Conservation (phyloP, 1,140 invertebrate species). For the Zaprionus camerounensis region DNA sequence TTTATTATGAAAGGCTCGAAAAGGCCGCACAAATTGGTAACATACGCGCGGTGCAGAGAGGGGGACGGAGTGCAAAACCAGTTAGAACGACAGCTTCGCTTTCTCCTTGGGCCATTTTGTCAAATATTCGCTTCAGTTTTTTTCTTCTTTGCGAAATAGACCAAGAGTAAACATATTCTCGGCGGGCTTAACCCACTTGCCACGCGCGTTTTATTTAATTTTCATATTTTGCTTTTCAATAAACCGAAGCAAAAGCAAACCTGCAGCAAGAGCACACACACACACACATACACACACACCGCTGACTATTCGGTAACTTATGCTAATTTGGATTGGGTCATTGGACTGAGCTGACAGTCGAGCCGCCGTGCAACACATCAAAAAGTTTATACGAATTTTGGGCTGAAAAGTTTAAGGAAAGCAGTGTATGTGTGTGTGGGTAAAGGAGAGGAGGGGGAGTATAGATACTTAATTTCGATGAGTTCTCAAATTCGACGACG, state of each 20-base stretch:
- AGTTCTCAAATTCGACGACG: neutral
- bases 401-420: constrained; percentile 13
- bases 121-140: constrained; percentile 35
- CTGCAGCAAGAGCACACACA: neutral
- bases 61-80: constrained; percentile 27
- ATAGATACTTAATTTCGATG: constrained; percentile 7
- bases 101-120: constrained; percentile 51
- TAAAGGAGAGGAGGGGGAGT: neutral
- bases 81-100: constrained; percentile 35
- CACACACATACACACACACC: neutral
- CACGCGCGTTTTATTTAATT: constrained; percentile 61
- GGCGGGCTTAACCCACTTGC: constrained; percentile 56
- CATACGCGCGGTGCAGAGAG: neutral
- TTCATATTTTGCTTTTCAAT: constrained; percentile 31
- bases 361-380: neutral
- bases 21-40: constrained; percentile 3
- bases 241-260: constrained; percentile 7
- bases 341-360: constrained; percentile 6
- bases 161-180: constrained; percentile 31
- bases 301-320: constrained; percentile 16
- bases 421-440: neutral
- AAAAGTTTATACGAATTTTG: constrained; percentile 23
- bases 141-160: constrained; percentile 25
- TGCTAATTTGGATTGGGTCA: constrained; percentile 22
- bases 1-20: neutral